Base-by-base conservation (phyloP, 2,113 vertebrate genomes). In the Sula dactylatra region DNA sequence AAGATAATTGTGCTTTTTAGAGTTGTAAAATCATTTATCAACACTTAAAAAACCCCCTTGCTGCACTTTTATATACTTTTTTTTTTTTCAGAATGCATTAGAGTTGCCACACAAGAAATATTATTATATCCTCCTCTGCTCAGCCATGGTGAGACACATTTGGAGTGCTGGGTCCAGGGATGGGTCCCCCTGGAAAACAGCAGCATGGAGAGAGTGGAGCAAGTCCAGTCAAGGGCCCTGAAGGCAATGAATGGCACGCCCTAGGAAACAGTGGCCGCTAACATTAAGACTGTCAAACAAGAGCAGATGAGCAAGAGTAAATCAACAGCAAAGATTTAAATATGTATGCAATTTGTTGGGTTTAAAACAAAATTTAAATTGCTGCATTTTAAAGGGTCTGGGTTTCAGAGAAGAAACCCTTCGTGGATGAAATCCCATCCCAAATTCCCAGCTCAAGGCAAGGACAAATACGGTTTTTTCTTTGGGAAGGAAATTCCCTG, bases 121-220 rank as follows among this genome's bases (percentile, higher is more conserved):
- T 19, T 4, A 36, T 3, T 19, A 19, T 10, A 11, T 7, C 16
- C 66, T 56, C 16, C 50, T 36, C 24, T 45, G 65, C 65, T 58
- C 32, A 71, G 56, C 49, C 31, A 70, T 50, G 40, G 22, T 14
- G 29, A 26, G 13, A 27, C 54, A 11, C 45, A 7, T 2, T 18
- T 5, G 36, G n/a, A 34, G 27, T 2, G 26, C n/a, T 34, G 22
- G 34, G 7, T 3, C 29, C 47, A 17, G 74, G 49, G 50, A 36
- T 58, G 81, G 11, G 6, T 12, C 2, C 14, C 10, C 31, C 32
- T 10, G 22, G 50, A 17, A 16, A 38, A 26, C 6, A 29, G 36
- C n/a, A 32, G 40, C 34, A 22, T 0, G 4, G 20, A 40, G 19
- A n/a, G n/a, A 24, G 15, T 2, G 17, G 21, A 61, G 40, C 0